phyloP scores from a whole-genome alignment of 2,797 vertebrate species.

The Trachurus trachurus region DNA sequence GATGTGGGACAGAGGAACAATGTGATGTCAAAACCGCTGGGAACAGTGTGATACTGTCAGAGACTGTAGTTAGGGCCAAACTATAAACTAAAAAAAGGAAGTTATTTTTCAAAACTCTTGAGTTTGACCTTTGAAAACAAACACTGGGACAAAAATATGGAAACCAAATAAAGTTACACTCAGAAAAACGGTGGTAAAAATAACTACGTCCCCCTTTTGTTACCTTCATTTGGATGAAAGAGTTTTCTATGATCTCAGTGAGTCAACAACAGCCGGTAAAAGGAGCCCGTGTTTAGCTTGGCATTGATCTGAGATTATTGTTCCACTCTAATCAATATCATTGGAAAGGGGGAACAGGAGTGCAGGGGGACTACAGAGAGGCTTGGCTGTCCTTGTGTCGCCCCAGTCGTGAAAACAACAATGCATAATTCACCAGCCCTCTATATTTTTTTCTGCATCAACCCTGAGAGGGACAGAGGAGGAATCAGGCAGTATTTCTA shows the following conservation, averaged over 20 bases:
- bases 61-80: not conserved
- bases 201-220: not conserved
- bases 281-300: conserved; percentile 21
- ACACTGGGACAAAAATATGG: not conserved
- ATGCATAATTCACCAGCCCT: conserved; percentile 71
- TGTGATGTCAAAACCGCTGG: conserved; percentile 7
- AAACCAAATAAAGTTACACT: conserved; percentile 11
- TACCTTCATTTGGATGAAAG: not conserved
- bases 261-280: conserved; percentile 37
- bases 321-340: conserved; percentile 36
- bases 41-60: conserved; percentile 5
- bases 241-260: not conserved
- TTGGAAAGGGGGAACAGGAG: conserved; percentile 25
- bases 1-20: conserved; percentile 3
- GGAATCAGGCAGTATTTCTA: conserved; percentile 5
- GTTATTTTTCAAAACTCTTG: not conserved
- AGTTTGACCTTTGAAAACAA: conserved; percentile 20
- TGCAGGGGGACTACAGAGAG: conserved; percentile 12
- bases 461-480: conserved; percentile 17
- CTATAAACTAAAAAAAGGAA: not conserved
- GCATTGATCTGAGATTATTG: conserved; percentile 22
- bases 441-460: conserved; percentile 54
- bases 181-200: not conserved
- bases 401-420: conserved; percentile 38
- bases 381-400: conserved; percentile 34